Evolutionary conservation across 1,140 invertebrate genomes (phyloP).

Genomic region (Drosophila mauritiana): DNA sequence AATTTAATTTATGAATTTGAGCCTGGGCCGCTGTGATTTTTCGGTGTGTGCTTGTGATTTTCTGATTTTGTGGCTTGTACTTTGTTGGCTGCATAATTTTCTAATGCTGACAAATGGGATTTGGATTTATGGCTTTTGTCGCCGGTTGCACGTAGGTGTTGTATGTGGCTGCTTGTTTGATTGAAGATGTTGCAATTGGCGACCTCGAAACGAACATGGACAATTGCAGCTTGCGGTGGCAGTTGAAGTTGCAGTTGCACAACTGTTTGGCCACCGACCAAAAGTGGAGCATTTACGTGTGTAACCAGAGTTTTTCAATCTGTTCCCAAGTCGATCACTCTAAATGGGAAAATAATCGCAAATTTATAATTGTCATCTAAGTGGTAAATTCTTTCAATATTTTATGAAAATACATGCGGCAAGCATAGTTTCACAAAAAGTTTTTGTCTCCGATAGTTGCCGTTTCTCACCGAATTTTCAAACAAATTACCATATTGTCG

Average conservation of each 20-base stretch:
- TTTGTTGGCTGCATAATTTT: constrained; percentile 75
- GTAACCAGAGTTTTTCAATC: constrained; percentile 11
- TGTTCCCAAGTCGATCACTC: constrained; percentile 2
- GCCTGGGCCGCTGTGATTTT: constrained; percentile 42
- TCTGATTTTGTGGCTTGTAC: constrained; percentile 20
- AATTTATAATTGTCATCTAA: background rate
- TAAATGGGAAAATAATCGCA: background rate
- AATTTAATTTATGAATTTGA: constrained; percentile 83
- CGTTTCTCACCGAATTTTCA: constrained; percentile 23
- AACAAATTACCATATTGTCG: constrained; percentile 47
- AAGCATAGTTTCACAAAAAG: background rate
- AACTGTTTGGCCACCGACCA: constrained; percentile 20
- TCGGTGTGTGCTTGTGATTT: constrained; percentile 31
- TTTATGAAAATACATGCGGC: background rate
- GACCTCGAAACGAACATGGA: constrained; percentile 68
- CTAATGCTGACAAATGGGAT: constrained; percentile 83
- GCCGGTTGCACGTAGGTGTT: constrained; percentile 73
- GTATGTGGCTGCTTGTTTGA: constrained; percentile 57
- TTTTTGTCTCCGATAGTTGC: constrained; percentile 14
- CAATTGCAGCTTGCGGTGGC: constrained; percentile 24
- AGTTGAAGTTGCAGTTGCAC: constrained; percentile 31
- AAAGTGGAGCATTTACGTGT: constrained; percentile 45
- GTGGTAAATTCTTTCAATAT: background rate
- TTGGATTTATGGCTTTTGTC: constrained; percentile 79
- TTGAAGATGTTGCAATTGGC: constrained; percentile 76